A percentile compares a stretch with the other conserved stretches of the same genome.
Conservation (phyloP, 2,888 invertebrate species). For the Clitarchus hookeri region DNA sequence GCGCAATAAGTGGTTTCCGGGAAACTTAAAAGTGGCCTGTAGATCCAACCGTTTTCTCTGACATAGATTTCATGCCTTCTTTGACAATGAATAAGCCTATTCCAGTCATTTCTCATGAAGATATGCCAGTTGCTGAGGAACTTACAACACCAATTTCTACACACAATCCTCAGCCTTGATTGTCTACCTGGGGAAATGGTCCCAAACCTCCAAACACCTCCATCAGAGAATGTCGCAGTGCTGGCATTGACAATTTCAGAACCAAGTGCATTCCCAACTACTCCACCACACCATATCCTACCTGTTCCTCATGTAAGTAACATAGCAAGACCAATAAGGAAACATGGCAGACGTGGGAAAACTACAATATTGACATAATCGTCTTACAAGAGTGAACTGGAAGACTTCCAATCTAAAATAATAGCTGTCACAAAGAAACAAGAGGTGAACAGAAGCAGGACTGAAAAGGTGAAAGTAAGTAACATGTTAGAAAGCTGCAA, state of each 20-base stretch:
- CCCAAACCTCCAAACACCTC: background rate
- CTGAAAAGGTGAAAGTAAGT: background rate
- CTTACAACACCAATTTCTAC: background rate
- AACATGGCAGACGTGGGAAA: background rate
- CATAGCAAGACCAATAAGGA: background rate
- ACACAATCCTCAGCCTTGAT: constrained; percentile 18
- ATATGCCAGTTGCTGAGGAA: background rate
- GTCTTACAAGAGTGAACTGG: constrained; percentile 20
- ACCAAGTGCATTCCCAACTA: background rate
- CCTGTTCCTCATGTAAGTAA: background rate
- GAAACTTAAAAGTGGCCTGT: constrained; percentile 23
- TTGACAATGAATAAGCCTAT: constrained; percentile 18
- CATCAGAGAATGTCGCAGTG: constrained; percentile 4
- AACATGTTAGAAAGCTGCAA: background rate
- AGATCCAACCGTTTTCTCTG: background rate
- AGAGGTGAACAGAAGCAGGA: background rate
- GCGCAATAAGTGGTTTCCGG: constrained; percentile 23
- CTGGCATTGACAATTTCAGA: background rate
- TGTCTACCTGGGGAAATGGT: constrained; percentile 6
- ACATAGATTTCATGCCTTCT: constrained; percentile 26
- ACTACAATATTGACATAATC: constrained; percentile 24
- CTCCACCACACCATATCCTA: constrained; percentile 11
- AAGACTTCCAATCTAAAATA: background rate
- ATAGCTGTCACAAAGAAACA: background rate
- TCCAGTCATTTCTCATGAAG: background rate